Percentiles rank a stretch among this genome's conserved stretches.
Evolutionary conservation across 2,113 vertebrate genomes (phyloP).

Genomic region (Phasianus colchicus): DNA sequence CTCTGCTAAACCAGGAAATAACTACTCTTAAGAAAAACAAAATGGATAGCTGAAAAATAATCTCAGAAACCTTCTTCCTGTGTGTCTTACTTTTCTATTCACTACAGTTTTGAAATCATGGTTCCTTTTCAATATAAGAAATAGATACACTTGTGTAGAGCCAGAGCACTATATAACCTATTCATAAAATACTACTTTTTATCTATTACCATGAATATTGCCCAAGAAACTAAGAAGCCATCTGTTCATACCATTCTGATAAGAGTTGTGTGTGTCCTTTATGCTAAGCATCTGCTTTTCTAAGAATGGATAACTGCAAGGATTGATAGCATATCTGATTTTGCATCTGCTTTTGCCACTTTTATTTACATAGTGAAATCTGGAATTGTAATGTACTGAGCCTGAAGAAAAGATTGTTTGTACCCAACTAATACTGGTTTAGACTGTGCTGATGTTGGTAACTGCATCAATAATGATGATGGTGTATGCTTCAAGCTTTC

Average conservation of each 20-base stretch:
- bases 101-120: background rate
- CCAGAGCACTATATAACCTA: background rate
- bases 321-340: background rate
- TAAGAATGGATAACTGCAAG: background rate
- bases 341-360: background rate
- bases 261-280: background rate
- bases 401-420: background rate
- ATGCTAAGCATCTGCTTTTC: background rate
- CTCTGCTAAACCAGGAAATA: conserved; percentile 21
- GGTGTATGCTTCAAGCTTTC: background rate
- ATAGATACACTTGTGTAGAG: background rate
- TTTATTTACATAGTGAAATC: background rate
- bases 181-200: background rate
- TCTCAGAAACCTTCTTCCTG: background rate
- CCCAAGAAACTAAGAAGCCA: background rate
- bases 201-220: background rate
- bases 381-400: background rate
- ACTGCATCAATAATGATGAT: background rate
- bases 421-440: background rate
- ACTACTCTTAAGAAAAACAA: background rate
- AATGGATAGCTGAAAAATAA: background rate
- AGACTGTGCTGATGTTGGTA: background rate
- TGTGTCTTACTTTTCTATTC: background rate
- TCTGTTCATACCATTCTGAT: background rate
- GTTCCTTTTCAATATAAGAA: background rate